Percentiles rank a stretch among this genome's conserved stretches.
Evolutionary conservation across 2,113 vertebrate genomes (phyloP).

Genomic region (Chaetodon trifascialis): DNA sequence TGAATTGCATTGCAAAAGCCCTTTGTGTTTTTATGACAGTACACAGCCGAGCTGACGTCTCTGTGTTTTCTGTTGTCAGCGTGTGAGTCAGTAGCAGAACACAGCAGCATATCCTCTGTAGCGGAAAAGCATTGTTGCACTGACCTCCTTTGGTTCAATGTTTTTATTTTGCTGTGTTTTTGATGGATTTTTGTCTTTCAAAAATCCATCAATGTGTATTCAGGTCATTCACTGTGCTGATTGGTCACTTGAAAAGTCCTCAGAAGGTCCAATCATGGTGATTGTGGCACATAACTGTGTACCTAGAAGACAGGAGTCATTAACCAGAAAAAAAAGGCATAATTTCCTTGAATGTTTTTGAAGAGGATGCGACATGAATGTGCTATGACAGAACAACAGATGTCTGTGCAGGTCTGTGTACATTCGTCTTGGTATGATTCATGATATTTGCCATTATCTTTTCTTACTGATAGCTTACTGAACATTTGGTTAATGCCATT

Average conservation of each 20-base stretch:
- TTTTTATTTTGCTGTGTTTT: too few relatives aligned
- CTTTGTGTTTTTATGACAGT: neutral
- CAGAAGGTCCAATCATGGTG: constrained; percentile 16
- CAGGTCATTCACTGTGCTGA: neutral
- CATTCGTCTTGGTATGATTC: neutral
- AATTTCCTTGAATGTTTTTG: neutral
- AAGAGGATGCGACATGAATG: neutral
- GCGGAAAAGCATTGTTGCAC: neutral
- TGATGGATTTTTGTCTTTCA: too few relatives aligned
- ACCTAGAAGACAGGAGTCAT: neutral
- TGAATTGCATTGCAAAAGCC: constrained; percentile 2
- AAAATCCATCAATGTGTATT: neutral
- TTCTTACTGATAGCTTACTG: neutral
- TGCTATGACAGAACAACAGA: neutral
- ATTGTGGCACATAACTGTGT: constrained; percentile 16
- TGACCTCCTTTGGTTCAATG: neutral
- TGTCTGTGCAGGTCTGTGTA: neutral
- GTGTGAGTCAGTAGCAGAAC: too few relatives aligned
- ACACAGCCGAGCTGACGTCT: neutral
- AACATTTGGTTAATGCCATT: neutral
- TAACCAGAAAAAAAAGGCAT: neutral
- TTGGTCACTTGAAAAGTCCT: neutral
- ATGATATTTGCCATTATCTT: neutral
- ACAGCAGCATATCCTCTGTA: neutral
- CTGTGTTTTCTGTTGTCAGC: neutral